Conservation (phyloP, 2,888 invertebrate genomes). For the Nomada lathburiana region DNA sequence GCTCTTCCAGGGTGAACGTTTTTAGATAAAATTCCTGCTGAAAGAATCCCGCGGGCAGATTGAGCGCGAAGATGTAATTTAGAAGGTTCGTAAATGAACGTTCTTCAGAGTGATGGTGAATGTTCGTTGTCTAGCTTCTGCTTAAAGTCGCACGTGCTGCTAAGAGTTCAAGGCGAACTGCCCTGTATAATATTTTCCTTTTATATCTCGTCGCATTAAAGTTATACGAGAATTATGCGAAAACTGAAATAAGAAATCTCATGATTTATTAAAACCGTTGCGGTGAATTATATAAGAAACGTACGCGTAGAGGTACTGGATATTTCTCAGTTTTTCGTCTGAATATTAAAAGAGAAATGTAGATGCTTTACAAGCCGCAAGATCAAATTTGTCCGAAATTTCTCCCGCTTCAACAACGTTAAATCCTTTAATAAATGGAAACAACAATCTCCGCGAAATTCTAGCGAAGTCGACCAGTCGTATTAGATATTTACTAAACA, state of each 20-base stretch:
- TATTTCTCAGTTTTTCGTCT: too few relatives aligned
- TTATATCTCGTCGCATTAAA: not conserved
- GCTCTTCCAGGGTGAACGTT: not conserved
- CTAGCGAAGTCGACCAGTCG: not conserved
- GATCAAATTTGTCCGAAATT: too few relatives aligned
- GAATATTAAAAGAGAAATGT: too few relatives aligned
- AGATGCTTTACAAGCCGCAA: too few relatives aligned
- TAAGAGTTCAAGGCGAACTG: slow-evolving; percentile 7
- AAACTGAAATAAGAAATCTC: too few relatives aligned
- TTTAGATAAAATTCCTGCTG: not conserved
- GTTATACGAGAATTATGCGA: not conserved
- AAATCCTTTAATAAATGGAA: not conserved
- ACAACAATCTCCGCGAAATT: not conserved
- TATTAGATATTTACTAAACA: not conserved
- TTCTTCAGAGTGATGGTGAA: not conserved
- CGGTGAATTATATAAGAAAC: too few relatives aligned
- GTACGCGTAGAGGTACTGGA: too few relatives aligned
- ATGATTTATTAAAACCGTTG: too few relatives aligned
- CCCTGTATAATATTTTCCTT: not conserved
- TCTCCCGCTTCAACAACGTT: too few relatives aligned
- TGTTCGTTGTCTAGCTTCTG: not conserved
- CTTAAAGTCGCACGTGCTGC: not conserved
- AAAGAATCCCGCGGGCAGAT: not conserved
- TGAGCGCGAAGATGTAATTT: slow-evolving; percentile 4
- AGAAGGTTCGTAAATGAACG: not conserved